Base-by-base conservation (phyloP, 2,113 vertebrate species). In the Taxidea taxus region DNA sequence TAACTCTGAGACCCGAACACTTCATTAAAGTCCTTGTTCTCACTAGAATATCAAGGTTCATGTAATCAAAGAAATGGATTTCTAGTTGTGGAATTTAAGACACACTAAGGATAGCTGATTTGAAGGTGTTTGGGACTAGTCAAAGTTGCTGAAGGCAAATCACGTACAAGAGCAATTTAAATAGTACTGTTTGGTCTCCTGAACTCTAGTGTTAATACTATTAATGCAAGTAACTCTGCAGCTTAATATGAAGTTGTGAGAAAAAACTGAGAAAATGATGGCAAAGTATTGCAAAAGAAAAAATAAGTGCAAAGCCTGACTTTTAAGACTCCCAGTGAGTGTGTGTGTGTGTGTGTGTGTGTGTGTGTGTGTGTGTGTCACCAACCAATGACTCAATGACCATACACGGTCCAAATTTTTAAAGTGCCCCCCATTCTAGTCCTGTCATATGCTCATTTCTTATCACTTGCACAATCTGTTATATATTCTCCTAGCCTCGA, bases 391-490 rank as follows among this genome's bases (percentile, higher is more conserved):
- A 29, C n/a, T 70, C 68, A 39, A 16, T 86, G 78, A 90, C 11
- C 49, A 27, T 25, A n/a, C n/a, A 60, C 12, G 7, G 47, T 54
- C 15, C 60, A 90, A 6, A 92, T 94, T 87, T 60, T 85, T 44
- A 86, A 85, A 66, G 29, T 39, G 42, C 66, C 39, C 62, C 78
- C 34, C 23, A 56, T 27, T 84, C 39, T 81, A 13, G 15, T 84
- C 54, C 47, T 93, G 21, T 84, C 78, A 81, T 27, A 54, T 18
- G 7, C 42, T 87, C 77, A 75, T 81, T 86, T 64, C 64, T 88
- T 96, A 96, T 95, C 91, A 85, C 39, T 93, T 62, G 74, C 51
- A 83, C 83, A 87, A 96, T 96, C 91, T 91, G 56, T 58, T 74
- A 78, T 51, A 44, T 60, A 44, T 83, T 91, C 51, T 94, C n/a